phyloP scores from a whole-genome alignment of 2,113 vertebrate genomes.

The Phoxinus phoxinus region DNA sequence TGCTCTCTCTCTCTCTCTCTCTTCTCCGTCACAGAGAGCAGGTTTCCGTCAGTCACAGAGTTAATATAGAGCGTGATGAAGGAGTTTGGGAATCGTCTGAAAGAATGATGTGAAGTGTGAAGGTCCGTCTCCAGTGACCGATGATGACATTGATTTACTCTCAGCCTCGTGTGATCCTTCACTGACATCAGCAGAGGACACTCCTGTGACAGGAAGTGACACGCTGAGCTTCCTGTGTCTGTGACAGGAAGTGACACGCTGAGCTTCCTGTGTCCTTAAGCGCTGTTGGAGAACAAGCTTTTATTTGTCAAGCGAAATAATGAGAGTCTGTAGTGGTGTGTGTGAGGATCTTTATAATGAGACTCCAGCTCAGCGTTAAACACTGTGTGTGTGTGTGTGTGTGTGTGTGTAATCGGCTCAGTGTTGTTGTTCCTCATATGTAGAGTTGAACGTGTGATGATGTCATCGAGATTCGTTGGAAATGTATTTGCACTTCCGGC shows the following conservation, averaged over 20 bases:
- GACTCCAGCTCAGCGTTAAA: background rate
- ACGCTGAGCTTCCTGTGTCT: background rate
- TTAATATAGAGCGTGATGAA: too few relatives aligned
- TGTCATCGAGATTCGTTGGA: too few relatives aligned
- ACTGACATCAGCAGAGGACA: background rate
- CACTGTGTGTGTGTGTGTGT: too few relatives aligned
- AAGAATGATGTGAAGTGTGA: background rate
- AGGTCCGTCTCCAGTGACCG: background rate
- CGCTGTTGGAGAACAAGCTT: background rate
- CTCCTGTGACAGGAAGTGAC: background rate
- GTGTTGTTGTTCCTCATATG: background rate
- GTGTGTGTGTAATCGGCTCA: background rate
- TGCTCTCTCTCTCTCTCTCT: too few relatives aligned
- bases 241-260: background rate
- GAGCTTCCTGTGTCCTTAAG: background rate
- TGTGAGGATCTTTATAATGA: background rate
- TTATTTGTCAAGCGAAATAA: background rate
- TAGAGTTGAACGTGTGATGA: too few relatives aligned
- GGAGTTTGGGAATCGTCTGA: too few relatives aligned
- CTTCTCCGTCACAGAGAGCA: too few relatives aligned
- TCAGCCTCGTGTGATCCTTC: background rate
- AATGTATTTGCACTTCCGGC: too few relatives aligned
- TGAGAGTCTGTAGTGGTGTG: background rate
- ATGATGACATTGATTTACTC: background rate
- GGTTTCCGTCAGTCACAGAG: too few relatives aligned